phyloP scores from a whole-genome alignment of 1,140 invertebrate genomes.

The Pachypsylla venusta region DNA sequence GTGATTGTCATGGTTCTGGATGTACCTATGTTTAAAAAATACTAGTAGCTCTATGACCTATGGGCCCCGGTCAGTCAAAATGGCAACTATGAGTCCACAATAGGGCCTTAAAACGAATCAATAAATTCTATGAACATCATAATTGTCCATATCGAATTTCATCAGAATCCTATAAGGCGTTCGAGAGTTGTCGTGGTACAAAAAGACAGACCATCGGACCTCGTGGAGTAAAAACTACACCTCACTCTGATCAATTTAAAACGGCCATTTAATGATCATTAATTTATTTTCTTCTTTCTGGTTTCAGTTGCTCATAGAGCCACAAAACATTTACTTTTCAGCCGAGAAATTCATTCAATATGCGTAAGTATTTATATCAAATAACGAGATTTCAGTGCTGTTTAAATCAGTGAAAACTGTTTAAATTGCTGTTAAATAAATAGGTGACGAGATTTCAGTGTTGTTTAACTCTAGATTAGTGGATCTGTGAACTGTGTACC shows the following conservation, averaged over 20 bases:
- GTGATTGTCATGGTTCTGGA: too few relatives aligned
- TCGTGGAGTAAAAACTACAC: background rate
- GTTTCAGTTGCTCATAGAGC: slow-evolving; percentile 2
- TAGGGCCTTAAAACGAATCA: too few relatives aligned
- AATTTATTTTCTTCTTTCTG: background rate
- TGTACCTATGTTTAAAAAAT: too few relatives aligned
- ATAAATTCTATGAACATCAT: too few relatives aligned
- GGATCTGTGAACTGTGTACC: too few relatives aligned
- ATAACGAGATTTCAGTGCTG: background rate
- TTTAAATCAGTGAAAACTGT: background rate
- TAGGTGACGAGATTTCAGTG: too few relatives aligned
- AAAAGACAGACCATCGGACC: background rate
- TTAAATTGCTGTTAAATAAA: background rate
- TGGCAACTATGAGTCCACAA: too few relatives aligned
- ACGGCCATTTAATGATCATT: background rate
- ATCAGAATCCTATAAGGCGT: background rate
- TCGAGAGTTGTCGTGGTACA: too few relatives aligned
- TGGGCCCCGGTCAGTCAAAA: too few relatives aligned
- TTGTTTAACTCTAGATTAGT: too few relatives aligned
- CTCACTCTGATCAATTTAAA: background rate
- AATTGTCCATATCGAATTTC: background rate
- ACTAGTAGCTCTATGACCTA: too few relatives aligned
- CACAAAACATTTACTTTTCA: slow-evolving; percentile 4
- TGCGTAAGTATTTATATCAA: background rate
- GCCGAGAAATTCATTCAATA: slow-evolving; percentile 4